A percentile compares a stretch with the other conserved stretches of the same genome.
Evolutionary conservation across 2,113 vertebrate species (phyloP).

Genomic region (Rhinolophus sinicus): DNA sequence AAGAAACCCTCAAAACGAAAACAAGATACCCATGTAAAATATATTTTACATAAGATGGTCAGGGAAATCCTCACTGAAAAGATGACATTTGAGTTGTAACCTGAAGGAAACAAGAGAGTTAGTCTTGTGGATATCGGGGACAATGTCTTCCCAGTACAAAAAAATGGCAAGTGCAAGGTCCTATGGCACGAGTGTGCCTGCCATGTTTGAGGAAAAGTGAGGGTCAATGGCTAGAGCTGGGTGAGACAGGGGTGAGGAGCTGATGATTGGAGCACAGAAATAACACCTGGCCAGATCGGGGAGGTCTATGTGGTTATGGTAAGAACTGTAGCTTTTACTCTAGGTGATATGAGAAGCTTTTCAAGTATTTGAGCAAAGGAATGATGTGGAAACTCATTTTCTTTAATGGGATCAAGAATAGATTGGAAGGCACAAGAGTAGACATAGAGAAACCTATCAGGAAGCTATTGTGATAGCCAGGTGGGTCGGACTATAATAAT

Average conservation of each 20-base stretch:
- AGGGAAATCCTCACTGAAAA: background rate
- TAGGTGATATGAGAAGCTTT: background rate
- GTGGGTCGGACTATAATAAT: background rate
- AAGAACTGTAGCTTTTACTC: background rate
- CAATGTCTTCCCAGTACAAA: background rate
- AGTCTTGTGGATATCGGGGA: background rate
- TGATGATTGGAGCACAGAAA: background rate
- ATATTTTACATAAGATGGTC: background rate
- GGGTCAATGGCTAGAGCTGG: background rate
- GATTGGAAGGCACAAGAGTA: background rate
- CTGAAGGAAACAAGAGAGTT: background rate
- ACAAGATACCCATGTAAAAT: background rate
- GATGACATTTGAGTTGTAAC: background rate
- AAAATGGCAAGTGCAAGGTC: background rate
- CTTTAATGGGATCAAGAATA: background rate
- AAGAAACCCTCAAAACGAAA: background rate
- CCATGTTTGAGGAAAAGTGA: background rate
- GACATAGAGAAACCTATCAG: background rate
- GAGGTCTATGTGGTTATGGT: background rate
- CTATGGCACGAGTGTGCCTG: fast-evolving
- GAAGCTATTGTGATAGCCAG: background rate
- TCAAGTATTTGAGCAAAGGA: background rate
- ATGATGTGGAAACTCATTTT: no score
- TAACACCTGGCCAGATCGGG: background rate
- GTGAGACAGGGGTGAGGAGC: background rate